Evolutionary conservation across 2,113 vertebrate genomes (phyloP).

Genomic region (Gavialis gangeticus): DNA sequence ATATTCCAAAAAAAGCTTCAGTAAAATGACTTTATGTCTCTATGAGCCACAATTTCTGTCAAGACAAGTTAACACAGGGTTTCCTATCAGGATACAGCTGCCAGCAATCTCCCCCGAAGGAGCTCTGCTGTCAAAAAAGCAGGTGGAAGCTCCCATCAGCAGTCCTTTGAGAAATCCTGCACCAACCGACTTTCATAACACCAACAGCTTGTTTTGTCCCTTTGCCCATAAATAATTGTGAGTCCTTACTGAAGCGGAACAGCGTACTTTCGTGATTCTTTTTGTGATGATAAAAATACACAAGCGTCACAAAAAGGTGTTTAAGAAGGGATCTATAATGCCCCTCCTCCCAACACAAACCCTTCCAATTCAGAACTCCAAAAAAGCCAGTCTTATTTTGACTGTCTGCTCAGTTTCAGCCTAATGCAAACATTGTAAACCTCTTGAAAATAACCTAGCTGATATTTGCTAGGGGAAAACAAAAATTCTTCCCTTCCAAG

Average conservation of each 20-base stretch:
- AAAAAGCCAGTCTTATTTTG: background rate
- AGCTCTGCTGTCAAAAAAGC: background rate
- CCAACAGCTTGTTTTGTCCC: background rate
- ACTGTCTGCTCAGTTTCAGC: background rate
- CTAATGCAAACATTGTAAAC: background rate
- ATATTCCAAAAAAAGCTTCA: background rate
- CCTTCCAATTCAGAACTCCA: background rate
- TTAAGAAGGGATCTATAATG: fast-evolving
- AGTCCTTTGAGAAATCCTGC: background rate
- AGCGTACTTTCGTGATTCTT: fast-evolving
- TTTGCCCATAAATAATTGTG: background rate
- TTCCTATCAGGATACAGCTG: background rate
- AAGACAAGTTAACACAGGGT: background rate
- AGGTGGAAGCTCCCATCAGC: fast-evolving
- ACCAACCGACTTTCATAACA: background rate
- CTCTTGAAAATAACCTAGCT: background rate
- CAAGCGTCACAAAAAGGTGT: background rate
- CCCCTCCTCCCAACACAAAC: background rate
- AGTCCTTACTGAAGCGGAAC: fast-evolving
- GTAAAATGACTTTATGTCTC: background rate
- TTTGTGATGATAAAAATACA: background rate
- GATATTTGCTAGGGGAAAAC: background rate
- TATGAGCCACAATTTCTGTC: background rate
- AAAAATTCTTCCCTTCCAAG: background rate
- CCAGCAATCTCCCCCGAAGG: background rate